Base-by-base conservation (phyloP, 2,888 invertebrate species). In the Sphinx pinastri region DNA sequence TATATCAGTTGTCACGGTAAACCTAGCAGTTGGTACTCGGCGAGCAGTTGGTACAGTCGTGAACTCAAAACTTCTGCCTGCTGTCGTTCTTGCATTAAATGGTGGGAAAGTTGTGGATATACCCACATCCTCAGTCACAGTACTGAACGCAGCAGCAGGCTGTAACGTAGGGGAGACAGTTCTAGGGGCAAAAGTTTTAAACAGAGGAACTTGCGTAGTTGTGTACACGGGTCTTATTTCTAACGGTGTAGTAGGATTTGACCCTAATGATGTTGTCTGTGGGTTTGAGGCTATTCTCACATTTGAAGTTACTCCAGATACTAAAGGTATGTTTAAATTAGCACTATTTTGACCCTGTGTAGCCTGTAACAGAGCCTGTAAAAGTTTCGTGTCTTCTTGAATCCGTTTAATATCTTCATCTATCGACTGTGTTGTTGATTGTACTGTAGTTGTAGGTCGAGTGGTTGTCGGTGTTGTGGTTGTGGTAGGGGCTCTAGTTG, bases 311-410 rank as follows among this genome's bases (percentile, higher is more conserved):
- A 91, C 82, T 67, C 90, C 88, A 69, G 93, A 87, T 82, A 94
- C 89, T 14, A 88, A 76, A 51, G 93, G 93, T 19, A 85, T 80
- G 71, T 85, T 88, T 7, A 83, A 73, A 73, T 80, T 83, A 52
- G 77, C 81, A 70, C 79, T 75, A 74, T 88, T 92, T 79, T 91
- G 86, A 72, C 88, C 87, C 63, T 63, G 63, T 16, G 90, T 89
- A 13, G 89, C 88, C 82, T 93, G 90, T 81, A 94, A 85, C 72
- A 93, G 81, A 70, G 92, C 92, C 84, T 94, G 87, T 81, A 93
- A 83, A 75, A 94, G 81, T 79, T 88, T 88, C 60, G 90, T 84
- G 75, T 94, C 93, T 81, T 93, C 91, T 83, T 90, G 87, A 69
- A 91, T 81, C 78, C 88, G 88, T 82, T 84, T 88, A n/a, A 92